Evolutionary conservation across 2,888 invertebrate species (phyloP), one percentile per base, ranked within the genome.

Genomic region (Xylota segnis): DNA sequence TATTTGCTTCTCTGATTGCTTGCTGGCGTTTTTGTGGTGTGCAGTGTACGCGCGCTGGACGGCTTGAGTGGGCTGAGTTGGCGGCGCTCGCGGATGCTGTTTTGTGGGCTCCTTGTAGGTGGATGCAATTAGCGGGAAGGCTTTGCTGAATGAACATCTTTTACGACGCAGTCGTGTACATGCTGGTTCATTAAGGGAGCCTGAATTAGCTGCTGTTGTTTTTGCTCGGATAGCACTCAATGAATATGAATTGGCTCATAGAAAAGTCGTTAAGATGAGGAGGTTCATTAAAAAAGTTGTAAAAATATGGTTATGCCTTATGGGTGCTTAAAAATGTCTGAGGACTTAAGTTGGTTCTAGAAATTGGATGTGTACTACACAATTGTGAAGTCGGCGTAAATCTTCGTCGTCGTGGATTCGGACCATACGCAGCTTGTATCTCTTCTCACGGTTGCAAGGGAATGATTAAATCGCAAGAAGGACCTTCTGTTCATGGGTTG

Each of bases 1-100:
- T 82, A 77, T 86, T 86, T 86, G 82, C 86, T 86, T 86, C 86
- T 82, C 61, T 82, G 86, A 86, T 86, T 86, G 76, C 82, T 77
- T 61, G 66, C 37, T 76, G 75, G 70, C 9, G 52, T 50, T 70
- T 75, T 68, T 83, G 14, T 63, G 58, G 32, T 43, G 45, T 10
- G 3, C 9, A 10, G 16, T 27, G 43, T 3, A 1, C 23, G 23
- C 23, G 23, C 23, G 23, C 2, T 3, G 23, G 23, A n/a, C 14
- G 27, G 45, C 12, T 18, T 5, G n/a, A 43, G 71, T 59, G 65
- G 47, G 68, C n/a, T 52, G 16, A n/a, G 37, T 12, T 37, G 47
- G 3, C 10, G 40, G 40, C 50, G 79, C 50, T 56, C 10, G 37
- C 27, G 58, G 50, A 52, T 52, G 23, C 5, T 37, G 34, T 68